phyloP scores from a whole-genome alignment of 1,140 invertebrate species.

The Drosophila lowei region DNA sequence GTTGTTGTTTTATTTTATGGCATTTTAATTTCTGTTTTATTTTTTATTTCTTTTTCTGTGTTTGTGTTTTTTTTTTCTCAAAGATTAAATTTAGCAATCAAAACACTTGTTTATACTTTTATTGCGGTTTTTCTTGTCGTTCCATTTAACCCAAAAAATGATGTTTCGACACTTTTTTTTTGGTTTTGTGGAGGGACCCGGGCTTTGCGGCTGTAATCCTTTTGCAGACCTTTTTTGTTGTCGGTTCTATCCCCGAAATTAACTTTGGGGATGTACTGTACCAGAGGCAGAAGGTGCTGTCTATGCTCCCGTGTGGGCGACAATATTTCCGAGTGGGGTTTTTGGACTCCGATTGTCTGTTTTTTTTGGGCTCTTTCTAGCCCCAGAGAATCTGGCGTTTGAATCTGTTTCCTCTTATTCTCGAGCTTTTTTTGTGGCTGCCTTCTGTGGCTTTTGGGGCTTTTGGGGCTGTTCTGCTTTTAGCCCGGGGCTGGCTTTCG shows the following conservation, averaged over 20 bases:
- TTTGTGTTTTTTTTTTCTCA: constrained; percentile 7
- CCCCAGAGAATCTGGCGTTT: too few species aligned
- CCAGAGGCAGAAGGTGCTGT: too few species aligned
- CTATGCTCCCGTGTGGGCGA: too few species aligned
- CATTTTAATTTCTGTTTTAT: constrained; percentile 29
- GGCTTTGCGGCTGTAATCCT: constrained; percentile 14
- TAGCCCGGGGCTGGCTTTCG: too few species aligned
- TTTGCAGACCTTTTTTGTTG: constrained; percentile 2
- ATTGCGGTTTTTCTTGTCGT: constrained; percentile 8
- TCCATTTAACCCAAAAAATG: constrained; percentile 21
- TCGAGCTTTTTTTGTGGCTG: too few species aligned
- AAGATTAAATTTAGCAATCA: constrained; percentile 1
- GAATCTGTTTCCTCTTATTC: too few species aligned
- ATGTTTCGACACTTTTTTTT: constrained; percentile 23
- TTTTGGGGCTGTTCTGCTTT: too few species aligned
- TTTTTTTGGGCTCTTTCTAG: not conserved
- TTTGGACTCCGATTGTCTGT: too few species aligned
- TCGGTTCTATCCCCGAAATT: not conserved
- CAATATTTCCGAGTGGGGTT: too few species aligned
- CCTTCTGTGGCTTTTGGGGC: too few species aligned
- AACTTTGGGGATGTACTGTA: too few species aligned
- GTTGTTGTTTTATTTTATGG: not conserved
- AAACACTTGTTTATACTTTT: constrained; percentile 34
- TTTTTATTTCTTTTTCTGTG: not conserved
- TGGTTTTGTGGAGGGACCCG: not conserved